Evolutionary conservation across 2,888 invertebrate genomes (phyloP).

Genomic region (Dryobotodes eremita): DNA sequence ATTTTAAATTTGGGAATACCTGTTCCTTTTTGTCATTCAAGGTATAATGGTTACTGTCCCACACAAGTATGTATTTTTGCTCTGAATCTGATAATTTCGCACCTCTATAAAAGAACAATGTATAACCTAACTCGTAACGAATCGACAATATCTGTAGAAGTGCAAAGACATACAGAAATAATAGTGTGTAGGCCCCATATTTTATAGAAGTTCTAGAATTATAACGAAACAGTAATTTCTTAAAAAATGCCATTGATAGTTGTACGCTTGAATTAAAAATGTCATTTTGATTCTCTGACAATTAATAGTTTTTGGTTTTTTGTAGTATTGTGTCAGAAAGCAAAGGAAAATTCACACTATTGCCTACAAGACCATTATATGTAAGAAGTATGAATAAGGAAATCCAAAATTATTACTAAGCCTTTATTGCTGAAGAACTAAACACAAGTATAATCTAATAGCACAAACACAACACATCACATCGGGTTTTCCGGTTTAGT

Average conservation of each 20-base stretch:
- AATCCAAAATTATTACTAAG: too few species aligned
- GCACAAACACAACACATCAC: too few species aligned
- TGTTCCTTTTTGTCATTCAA: constrained; percentile 9
- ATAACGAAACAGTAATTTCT: constrained; percentile 43
- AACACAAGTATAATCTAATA: too few species aligned
- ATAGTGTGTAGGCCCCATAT: constrained; percentile 27
- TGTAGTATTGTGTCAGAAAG: neutral
- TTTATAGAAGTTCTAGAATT: constrained; percentile 24
- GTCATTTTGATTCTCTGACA: constrained; percentile 7
- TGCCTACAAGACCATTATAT: too few species aligned
- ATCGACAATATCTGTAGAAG: constrained; percentile 16
- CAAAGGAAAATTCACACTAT: neutral
- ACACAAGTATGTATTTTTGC: constrained; percentile 70
- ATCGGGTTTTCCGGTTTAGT: too few species aligned
- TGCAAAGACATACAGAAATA: constrained; percentile 29
- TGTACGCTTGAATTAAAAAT: neutral
- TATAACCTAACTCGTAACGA: constrained; percentile 8
- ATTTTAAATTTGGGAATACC: constrained; percentile 62
- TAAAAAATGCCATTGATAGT: constrained; percentile 31
- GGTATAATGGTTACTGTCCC: constrained; percentile 61
- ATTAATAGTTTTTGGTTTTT: neutral
- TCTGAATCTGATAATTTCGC: neutral
- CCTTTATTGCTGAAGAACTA: too few species aligned
- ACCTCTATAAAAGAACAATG: constrained; percentile 12
- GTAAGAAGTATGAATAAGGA: neutral